Evolutionary conservation across 2,888 invertebrate genomes (phyloP), one percentile per base, ranked within the genome.

Genomic region (Hirtodrosophila duncani): DNA sequence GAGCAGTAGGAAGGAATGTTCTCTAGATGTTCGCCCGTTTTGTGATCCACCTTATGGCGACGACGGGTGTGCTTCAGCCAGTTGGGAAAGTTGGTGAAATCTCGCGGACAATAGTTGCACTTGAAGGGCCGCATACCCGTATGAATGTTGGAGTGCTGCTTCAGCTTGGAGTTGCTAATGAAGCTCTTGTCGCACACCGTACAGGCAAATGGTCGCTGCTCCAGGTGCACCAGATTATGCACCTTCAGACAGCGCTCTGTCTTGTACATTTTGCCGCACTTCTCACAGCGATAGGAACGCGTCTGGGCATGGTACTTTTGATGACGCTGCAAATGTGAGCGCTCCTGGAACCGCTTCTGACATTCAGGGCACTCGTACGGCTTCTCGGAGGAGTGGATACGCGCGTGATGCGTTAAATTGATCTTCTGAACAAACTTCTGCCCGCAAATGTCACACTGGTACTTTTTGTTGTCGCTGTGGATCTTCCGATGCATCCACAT

Each of bases 71-170:
- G 90, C 68, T 90, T 90, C 30, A 89, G 77, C 89, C 89, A 90
- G 68, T 90, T 90, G 7, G 90, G 89, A 67, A 89, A 89, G 67
- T 90, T 89, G 7, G 90, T 90, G 66, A 90, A 90, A 46, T 89
- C 89, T 0, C 89, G 87, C 29, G 89, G 88, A 67, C 90, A 90
- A 70, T 89, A 89, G 63, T 89, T 89, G 71, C 90, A 90, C 56
- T 88, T 89, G 62, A 88, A 89, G 0, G 90, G 90, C 3, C 89
- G 83, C 71, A 88, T 88, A 2, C 85, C 89, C 0, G 89, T 89
- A 63, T 90, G 90, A 43, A 89, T 89, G 64, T 90, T 90, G 48
- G 88, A 88, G 72, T 90, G 90, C 81, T 90, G 89, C 82, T 89
- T 89, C 14, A 90, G 80, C 71, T 90, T 90, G 2, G 89, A 89